These are phyloP conservation scores for Potamarius usumacintae DNA, from an alignment of 2,113 vertebrate genomes.

Conservation along the genomic window DNA sequence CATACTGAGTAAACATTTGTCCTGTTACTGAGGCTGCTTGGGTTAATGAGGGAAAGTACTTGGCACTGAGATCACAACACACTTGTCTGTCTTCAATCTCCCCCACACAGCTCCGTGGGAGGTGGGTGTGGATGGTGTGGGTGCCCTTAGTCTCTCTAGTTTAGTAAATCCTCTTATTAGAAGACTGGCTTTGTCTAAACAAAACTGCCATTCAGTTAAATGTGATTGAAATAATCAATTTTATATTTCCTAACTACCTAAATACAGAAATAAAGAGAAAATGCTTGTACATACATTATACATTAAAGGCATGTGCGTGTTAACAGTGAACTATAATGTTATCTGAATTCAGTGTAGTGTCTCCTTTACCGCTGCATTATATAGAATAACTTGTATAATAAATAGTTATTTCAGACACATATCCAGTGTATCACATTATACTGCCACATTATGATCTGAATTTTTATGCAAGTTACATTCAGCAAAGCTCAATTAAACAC, in stretches of 20 bases:
- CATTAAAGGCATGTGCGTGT: background rate
- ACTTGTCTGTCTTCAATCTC: conserved; percentile 64
- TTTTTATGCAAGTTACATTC: background rate
- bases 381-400: background rate
- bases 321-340: background rate
- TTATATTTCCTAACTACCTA: background rate
- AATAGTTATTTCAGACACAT: background rate
- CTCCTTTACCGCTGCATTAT: background rate
- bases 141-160: conserved; percentile 57
- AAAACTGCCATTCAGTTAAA: background rate
- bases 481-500: background rate
- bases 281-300: background rate
- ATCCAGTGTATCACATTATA: background rate
- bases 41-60: conserved; percentile 53
- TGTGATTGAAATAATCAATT: background rate
- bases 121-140: conserved; percentile 42
- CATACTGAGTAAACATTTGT: conserved; percentile 49
- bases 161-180: conserved; percentile 33
- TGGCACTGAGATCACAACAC: conserved; percentile 56
- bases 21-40: conserved; percentile 43
- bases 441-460: background rate
- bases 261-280: background rate
- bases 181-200: conserved; percentile 22
- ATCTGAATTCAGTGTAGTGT: background rate
- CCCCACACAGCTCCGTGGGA: conserved; percentile 43